These are phyloP conservation scores for Apis cerana DNA, from an alignment of 1,140 invertebrate genomes.

Conservation along the genomic window DNA sequence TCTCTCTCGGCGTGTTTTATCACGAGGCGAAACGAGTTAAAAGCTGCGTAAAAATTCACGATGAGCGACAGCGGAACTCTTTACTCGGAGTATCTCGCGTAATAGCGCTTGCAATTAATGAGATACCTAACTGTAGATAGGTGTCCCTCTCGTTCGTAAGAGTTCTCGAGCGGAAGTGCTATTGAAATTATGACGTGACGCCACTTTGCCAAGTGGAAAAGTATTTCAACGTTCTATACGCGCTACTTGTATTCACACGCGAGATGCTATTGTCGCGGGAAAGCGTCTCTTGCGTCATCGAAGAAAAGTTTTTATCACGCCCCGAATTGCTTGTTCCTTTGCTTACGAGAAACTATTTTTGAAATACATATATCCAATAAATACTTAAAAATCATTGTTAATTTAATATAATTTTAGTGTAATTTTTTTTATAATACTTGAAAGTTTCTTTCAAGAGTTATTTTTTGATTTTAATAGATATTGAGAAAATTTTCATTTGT, in stretches of 20 bases:
- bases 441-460: no score
- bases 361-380: no score
- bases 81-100: constrained; percentile 43
- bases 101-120: constrained; percentile 56
- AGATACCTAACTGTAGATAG: constrained; percentile 45
- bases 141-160: constrained; percentile 39
- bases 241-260: neutral
- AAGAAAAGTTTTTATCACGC: neutral
- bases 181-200: constrained; percentile 53
- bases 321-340: neutral
- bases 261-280: neutral
- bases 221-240: constrained; percentile 18
- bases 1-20: constrained; percentile 9
- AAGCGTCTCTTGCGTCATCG: neutral
- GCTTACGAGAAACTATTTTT: no score
- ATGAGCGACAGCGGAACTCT: constrained; percentile 39
- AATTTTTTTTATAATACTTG: no score
- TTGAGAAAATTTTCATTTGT: no score
- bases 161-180: constrained; percentile 52
- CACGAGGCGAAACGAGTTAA: constrained; percentile 40
- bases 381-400: no score
- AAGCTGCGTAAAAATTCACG: constrained; percentile 48
- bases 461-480: no score
- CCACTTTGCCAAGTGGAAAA: constrained; percentile 41
- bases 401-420: no score